Evolutionary conservation across 2,797 vertebrate species (phyloP).

Genomic region (Poeciliopsis gracilis): DNA sequence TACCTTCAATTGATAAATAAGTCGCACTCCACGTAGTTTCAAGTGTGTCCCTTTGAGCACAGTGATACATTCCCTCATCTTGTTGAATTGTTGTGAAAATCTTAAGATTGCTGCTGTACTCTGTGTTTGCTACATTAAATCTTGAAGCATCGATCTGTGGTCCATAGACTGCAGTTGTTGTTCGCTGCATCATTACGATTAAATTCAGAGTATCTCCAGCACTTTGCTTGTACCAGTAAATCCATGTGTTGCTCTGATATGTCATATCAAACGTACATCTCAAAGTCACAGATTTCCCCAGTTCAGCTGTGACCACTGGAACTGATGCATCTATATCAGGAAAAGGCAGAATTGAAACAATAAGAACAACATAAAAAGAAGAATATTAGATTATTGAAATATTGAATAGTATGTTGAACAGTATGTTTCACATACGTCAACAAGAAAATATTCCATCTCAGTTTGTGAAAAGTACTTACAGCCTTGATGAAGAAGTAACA

Average conservation of each 20-base stretch:
- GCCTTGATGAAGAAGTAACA: conserved; percentile 20
- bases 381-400: no score
- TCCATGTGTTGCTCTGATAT: accelerated
- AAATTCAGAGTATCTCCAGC: neutral
- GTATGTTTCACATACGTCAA: neutral
- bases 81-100: neutral
- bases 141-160: accelerated
- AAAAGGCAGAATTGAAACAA: neutral
- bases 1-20: conserved; percentile 28
- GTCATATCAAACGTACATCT: neutral
- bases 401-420: no score
- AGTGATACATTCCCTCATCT: conserved; percentile 23
- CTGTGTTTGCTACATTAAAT: accelerated
- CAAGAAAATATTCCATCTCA: neutral
- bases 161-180: accelerated
- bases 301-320: neutral
- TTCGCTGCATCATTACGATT: neutral
- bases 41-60: neutral
- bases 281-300: conserved; percentile 2
- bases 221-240: conserved; percentile 18
- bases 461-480: neutral
- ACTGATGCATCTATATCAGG: neutral
- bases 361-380: neutral
- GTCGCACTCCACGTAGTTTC: conserved; percentile 1
- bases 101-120: accelerated